Evolutionary conservation across 2,888 invertebrate genomes (phyloP).

Genomic region (Cynaeus angustus): DNA sequence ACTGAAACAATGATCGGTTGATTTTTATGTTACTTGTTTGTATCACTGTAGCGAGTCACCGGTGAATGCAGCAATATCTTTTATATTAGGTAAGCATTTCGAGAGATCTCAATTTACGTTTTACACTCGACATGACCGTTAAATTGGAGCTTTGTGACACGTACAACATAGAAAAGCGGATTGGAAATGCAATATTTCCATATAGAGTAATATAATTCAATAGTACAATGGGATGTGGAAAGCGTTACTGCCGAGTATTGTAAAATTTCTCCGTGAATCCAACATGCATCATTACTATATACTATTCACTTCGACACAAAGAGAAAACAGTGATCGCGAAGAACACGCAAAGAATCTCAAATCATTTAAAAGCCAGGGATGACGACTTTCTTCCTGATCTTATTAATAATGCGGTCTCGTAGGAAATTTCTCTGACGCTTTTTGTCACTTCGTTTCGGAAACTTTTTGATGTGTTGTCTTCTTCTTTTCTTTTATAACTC

Average conservation of each 20-base stretch:
- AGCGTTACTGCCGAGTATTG: conserved; percentile 10
- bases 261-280: conserved; percentile 14
- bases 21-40: no score
- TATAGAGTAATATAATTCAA: conserved; percentile 44
- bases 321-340: conserved; percentile 25
- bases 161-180: conserved; percentile 36
- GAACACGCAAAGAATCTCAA: conserved; percentile 48
- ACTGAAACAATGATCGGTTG: no score
- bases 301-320: conserved; percentile 42
- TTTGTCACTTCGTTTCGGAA: conserved; percentile 49
- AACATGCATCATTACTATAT: conserved; percentile 13
- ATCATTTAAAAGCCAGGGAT: conserved; percentile 49
- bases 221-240: conserved; percentile 29
- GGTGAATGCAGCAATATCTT: background rate
- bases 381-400: conserved; percentile 44
- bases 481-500: conserved; percentile 40
- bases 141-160: conserved; percentile 43
- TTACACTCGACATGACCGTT: conserved; percentile 36
- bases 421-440: conserved; percentile 47
- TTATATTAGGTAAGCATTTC: background rate
- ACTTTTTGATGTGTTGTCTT: conserved; percentile 46
- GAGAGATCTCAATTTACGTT: conserved; percentile 36
- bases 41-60: no score
- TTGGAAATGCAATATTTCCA: conserved; percentile 42
- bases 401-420: conserved; percentile 52